Conservation (phyloP, 2,888 invertebrate genomes). For the Caenorhabditis sp. region DNA sequence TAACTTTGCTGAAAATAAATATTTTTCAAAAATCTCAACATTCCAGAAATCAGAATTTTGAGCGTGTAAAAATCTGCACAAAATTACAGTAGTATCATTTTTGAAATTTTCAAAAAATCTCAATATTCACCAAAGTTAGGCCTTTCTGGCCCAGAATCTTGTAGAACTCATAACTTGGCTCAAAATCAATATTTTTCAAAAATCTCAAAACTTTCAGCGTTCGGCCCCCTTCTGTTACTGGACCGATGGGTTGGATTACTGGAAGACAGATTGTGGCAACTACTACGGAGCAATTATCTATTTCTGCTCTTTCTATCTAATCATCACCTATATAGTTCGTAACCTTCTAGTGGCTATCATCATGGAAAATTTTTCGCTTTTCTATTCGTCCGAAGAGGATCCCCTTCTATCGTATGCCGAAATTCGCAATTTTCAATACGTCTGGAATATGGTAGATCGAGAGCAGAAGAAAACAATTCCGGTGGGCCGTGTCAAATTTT, state of each 20-base stretch:
- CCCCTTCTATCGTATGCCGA: conserved; percentile 96
- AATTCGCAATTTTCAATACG: conserved; percentile 97
- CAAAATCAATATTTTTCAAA: conserved; percentile 1
- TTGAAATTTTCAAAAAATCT: too few species aligned
- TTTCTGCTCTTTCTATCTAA: conserved; percentile 99
- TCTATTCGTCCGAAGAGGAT: conserved; percentile 99
- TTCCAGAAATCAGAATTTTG: too few species aligned
- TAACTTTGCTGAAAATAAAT: not conserved
- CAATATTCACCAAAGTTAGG: not conserved
- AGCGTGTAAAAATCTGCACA: too few species aligned
- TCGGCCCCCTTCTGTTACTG: conserved; percentile 79
- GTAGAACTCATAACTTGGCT: not conserved
- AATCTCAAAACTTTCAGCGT: conserved; percentile 39
- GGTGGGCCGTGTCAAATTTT: conserved; percentile 67
- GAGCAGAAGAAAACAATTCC: conserved; percentile 80
- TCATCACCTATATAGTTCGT: conserved; percentile 98
- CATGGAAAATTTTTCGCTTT: conserved; percentile 99
- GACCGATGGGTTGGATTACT: conserved; percentile 73
- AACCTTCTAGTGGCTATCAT: conserved; percentile 99
- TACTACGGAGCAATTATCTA: conserved; percentile 94
- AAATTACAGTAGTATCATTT: too few species aligned
- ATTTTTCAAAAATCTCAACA: not conserved
- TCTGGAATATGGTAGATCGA: conserved; percentile 98
- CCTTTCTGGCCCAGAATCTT: too few species aligned
- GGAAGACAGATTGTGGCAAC: conserved; percentile 99